A percentile compares a stretch with the other conserved stretches of the same genome.
Evolutionary conservation across 2,888 invertebrate species (phyloP).

Genomic region (Cylindroiulus punctatus): DNA sequence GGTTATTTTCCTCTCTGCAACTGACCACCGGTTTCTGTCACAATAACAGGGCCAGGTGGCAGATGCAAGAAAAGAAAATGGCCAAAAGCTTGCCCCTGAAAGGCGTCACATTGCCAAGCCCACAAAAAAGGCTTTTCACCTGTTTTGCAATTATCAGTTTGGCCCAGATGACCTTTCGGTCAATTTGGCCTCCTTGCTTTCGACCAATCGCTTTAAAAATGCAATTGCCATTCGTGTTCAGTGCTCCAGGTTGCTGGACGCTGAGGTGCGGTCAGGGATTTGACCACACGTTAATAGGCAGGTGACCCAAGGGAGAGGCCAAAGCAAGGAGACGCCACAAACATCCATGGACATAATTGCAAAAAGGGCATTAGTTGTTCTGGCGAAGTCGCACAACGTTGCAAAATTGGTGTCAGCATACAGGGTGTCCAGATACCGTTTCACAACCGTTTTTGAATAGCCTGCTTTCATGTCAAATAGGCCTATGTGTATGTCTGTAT

Average conservation of each 20-base stretch:
- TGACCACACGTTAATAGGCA: background rate
- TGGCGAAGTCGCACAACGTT: background rate
- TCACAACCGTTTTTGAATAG: background rate
- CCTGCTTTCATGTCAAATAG: background rate
- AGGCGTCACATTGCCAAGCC: background rate
- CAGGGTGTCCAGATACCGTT: background rate
- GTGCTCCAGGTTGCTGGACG: background rate
- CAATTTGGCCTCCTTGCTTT: background rate
- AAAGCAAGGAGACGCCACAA: background rate
- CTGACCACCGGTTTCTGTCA: background rate
- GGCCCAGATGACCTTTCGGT: background rate
- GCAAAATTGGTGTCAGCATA: background rate
- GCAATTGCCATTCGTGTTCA: background rate
- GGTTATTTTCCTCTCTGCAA: background rate
- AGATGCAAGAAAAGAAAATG: background rate
- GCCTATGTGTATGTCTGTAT: background rate
- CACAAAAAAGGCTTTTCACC: background rate
- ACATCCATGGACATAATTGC: conserved; percentile 1
- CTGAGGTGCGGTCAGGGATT: background rate
- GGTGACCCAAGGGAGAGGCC: background rate
- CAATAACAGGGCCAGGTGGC: background rate
- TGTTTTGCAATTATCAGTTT: background rate
- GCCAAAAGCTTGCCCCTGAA: background rate
- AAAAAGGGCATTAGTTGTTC: background rate
- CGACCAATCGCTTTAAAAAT: background rate